Conservation (phyloP, 2,888 invertebrate species). For the Herminia tarsipennalis region DNA sequence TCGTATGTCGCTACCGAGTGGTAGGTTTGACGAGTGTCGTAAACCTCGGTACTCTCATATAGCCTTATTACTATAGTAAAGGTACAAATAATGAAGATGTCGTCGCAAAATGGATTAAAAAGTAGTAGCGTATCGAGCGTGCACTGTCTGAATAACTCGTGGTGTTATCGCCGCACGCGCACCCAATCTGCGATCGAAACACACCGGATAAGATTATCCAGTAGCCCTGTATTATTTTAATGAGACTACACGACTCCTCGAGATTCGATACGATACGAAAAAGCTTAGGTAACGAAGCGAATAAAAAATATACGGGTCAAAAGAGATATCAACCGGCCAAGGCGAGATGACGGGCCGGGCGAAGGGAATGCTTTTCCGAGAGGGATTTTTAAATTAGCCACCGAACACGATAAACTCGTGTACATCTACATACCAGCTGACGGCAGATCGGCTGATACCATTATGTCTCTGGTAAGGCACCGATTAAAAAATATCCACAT, state of each 20-base stretch:
- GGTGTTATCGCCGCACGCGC: conserved; percentile 83
- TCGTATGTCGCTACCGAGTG: conserved; percentile 48
- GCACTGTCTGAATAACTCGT: conserved; percentile 81
- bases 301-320: conserved; percentile 80
- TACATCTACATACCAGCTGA: conserved; percentile 83
- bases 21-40: conserved; percentile 49
- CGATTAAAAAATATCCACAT: conserved; percentile 82
- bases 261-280: conserved; percentile 82
- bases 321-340: conserved; percentile 77
- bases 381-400: conserved; percentile 81
- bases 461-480: conserved; percentile 83
- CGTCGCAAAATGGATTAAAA: conserved; percentile 78
- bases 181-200: conserved; percentile 84
- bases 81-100: conserved; percentile 82
- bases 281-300: conserved; percentile 82
- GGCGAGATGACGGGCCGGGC: conserved; percentile 62
- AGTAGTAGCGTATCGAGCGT: conserved; percentile 77
- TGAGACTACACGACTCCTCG: conserved; percentile 84
- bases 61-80: conserved; percentile 46
- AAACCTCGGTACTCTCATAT: conserved; percentile 41
- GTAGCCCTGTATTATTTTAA: conserved; percentile 86
- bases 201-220: conserved; percentile 85
- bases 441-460: conserved; percentile 83
- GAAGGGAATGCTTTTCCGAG: conserved; percentile 58
- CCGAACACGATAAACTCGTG: conserved; percentile 74